Evolutionary conservation across 2,797 vertebrate species (phyloP).

Genomic region (Gallinago solitaria): DNA sequence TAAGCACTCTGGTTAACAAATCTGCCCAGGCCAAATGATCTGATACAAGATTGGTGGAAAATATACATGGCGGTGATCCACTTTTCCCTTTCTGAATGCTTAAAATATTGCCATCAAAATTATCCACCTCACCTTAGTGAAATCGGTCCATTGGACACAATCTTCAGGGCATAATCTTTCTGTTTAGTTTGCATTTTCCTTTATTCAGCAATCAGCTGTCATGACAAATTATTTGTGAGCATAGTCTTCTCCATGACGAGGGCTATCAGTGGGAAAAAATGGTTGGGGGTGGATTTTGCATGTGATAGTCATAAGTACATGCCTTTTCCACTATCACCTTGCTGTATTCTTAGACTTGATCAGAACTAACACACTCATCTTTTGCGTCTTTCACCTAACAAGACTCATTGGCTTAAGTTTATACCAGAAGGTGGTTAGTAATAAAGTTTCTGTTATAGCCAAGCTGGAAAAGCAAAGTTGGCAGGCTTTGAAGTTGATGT

Average conservation of each 20-base stretch:
- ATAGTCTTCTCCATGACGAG: neutral
- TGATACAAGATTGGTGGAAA: neutral
- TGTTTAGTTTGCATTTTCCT: neutral
- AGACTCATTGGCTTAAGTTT: neutral
- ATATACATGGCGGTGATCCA: rapidly evolving
- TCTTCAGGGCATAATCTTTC: neutral
- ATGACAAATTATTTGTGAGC: neutral
- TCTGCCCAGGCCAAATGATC: neutral
- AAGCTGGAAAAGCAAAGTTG: neutral
- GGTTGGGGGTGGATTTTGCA: neutral
- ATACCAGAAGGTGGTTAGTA: neutral
- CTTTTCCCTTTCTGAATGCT: neutral
- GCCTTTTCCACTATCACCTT: neutral
- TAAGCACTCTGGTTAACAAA: neutral
- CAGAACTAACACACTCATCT: neutral
- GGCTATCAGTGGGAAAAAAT: neutral
- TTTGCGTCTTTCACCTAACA: neutral
- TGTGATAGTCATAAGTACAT: rapidly evolving
- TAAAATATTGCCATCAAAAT: neutral
- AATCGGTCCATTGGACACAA: neutral
- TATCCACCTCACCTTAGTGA: neutral
- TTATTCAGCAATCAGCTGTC: neutral
- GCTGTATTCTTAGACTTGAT: neutral
- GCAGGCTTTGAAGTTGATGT: neutral
- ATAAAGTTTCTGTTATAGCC: neutral